phyloP scores from a whole-genome alignment of 2,888 invertebrate genomes.

The Sisyra nigra region DNA sequence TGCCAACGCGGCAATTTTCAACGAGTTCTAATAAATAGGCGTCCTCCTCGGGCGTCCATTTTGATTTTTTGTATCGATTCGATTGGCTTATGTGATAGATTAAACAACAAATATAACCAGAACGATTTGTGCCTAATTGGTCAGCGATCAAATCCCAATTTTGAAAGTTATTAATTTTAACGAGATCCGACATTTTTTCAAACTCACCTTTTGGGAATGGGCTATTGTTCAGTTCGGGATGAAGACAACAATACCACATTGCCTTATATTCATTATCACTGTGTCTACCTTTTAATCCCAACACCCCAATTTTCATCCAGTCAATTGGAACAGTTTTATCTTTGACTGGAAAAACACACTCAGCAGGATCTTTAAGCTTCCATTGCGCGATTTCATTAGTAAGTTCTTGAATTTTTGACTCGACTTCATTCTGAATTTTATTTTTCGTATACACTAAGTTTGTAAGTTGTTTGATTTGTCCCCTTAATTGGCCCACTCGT shows the following conservation, averaged over 20 bases:
- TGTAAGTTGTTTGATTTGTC: constrained; percentile 17
- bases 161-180: constrained; percentile 29
- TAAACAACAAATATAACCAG: constrained; percentile 53
- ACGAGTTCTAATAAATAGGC: constrained; percentile 42
- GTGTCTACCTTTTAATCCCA: constrained; percentile 34
- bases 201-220: constrained; percentile 37
- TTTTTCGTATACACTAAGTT: too few relatives aligned
- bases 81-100: constrained; percentile 39
- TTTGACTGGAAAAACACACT: constrained; percentile 12
- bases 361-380: constrained; percentile 11
- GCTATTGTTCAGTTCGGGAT: constrained; percentile 46
- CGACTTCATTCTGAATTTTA: too few relatives aligned
- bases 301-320: constrained; percentile 37
- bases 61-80: constrained; percentile 20
- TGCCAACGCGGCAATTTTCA: constrained; percentile 41
- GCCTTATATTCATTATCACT: constrained; percentile 44
- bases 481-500: constrained; percentile 15
- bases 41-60: constrained; percentile 57
- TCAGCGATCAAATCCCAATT: constrained; percentile 51
- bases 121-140: constrained; percentile 37
- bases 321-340: constrained; percentile 30
- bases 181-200: constrained; percentile 24
- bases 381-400: neutral
- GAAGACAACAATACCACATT: constrained; percentile 55
- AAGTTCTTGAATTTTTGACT: too few relatives aligned